Base-by-base conservation (phyloP, 2,113 vertebrate genomes). In the Xiphophorus hellerii region DNA sequence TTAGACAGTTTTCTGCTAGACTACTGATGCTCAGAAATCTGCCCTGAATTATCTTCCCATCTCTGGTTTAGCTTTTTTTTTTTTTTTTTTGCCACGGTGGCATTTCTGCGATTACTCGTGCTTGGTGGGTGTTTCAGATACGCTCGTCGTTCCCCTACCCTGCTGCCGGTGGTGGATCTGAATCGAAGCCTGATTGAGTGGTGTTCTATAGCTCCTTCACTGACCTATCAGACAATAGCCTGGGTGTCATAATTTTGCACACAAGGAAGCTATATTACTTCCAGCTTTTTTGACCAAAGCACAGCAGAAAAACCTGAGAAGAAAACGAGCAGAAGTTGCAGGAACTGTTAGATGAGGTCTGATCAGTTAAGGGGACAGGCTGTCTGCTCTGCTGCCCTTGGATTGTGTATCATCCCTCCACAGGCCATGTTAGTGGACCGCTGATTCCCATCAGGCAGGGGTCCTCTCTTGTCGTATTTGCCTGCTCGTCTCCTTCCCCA, bases 161-260 rank as follows among this genome's bases (percentile, higher is more conserved):
- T 42, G 42, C 86, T 76, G 79, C 73, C 77, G 86, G 73, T 77
- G 29, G 87, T 66, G 77, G 85, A 84, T 79, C 82, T 83, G 82
- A 89, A 92, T 91, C 86, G 83, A 93, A 92, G 81, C 71, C 88
- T 92, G 92, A 94, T 92, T 93, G 92, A 95, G 92, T 86, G 93
- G 94, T 94, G 92, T 95, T 94, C 94, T 84, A 93, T 29, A 27
- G 78, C 80, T 72, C 62, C 86, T 83, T 87, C 88, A 69, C 79
- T 88, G 90, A 88, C 87, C 91, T 76, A 84, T 76, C 80, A 88
- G 77, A 71, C 84, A 88, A 67, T 76, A 75, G 79, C 74, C 82
- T 74, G 82, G 84, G 77, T 28, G 10, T 66, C 74, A 73, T 62
- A 69, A 62, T 80, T 82, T 85, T 77, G 62, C 73, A 88, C 80